Base-by-base conservation (phyloP, 2,888 invertebrate genomes). In the Drosophila mayaguana region DNA sequence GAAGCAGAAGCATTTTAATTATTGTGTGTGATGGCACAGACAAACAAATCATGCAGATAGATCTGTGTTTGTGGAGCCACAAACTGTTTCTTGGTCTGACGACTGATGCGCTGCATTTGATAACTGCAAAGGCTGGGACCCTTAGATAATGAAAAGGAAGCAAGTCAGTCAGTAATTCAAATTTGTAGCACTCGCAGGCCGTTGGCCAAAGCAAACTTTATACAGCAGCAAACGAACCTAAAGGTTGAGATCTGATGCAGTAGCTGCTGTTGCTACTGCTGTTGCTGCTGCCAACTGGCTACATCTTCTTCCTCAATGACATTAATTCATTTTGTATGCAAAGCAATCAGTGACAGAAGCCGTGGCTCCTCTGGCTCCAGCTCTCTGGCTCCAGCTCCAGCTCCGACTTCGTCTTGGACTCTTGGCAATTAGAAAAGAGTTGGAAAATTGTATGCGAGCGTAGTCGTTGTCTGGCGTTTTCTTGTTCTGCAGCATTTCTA, bases 321-420 rank as follows among this genome's bases (percentile, higher is more conserved):
- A 88, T 88, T 89, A 88, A 88, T 88, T 89, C 90, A 88, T 88
- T 90, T 88, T 78, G 90, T 88, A 88, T 88, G 88, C 88, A 84
- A 89, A 78, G 83, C 79, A 79, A 80, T 85, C 84, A 86, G 84
- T 83, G 80, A 80, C 80, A 77, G 80, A 72, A 74, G 78, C 79
- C 53, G 34, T 69, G 78, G 69, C 59, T 75, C 69, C 9, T 72
- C 59, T 66, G 63, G 51, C 71, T 56, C 66, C 46, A 48, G 50
- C 54, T 46, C 69, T 76, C 53, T 64, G 61, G 51, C 71, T 56
- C 66, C 46, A 48, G 45, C 50, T 51, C n/a, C 46, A 28, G 46
- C 71, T 55, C 64, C 43, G 48, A 53, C 64, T 71, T 70, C 70
- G 50, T 43, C 75, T 64, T 16, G 56, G 53, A 74, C 86, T 72